Evolutionary conservation across 2,888 invertebrate genomes (phyloP).

Genomic region (Furcula furcula): DNA sequence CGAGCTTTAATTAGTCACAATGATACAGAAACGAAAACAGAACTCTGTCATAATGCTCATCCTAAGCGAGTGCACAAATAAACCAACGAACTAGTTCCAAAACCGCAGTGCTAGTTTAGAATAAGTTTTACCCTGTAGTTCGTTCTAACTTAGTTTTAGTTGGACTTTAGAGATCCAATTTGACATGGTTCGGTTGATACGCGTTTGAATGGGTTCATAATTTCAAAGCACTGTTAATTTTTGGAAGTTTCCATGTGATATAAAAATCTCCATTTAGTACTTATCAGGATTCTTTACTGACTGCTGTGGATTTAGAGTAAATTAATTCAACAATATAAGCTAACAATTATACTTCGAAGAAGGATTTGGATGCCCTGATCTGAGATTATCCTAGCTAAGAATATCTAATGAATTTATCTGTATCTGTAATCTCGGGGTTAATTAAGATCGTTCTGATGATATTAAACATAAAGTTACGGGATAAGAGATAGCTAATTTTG

Average conservation of each 20-base stretch:
- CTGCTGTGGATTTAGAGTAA: no score
- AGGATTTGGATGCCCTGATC: no score
- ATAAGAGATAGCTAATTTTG: no score
- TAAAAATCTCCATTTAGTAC: no score
- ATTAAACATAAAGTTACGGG: no score
- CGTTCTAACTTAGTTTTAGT: slow-evolving; percentile 27
- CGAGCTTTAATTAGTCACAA: slow-evolving; percentile 13
- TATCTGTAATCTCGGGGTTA: no score
- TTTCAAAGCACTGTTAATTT: slow-evolving; percentile 6
- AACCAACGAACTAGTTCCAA: slow-evolving; percentile 26
- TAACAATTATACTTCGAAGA: no score
- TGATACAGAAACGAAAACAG: slow-evolving; percentile 10
- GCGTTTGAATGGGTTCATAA: slow-evolving; percentile 18
- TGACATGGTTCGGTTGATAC: slow-evolving; percentile 16
- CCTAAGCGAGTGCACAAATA: slow-evolving; percentile 31
- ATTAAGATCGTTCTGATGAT: no score
- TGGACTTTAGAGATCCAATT: slow-evolving; percentile 22
- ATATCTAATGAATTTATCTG: no score
- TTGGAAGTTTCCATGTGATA: background rate
- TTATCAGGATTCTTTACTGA: no score
- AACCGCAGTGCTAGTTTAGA: slow-evolving; percentile 30
- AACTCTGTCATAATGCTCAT: slow-evolving; percentile 23
- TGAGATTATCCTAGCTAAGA: no score
- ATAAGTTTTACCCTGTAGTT: slow-evolving; percentile 28
- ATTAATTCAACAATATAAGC: no score